Base-by-base conservation (phyloP, 2,113 vertebrate species). In the Barnardius zonarius region DNA sequence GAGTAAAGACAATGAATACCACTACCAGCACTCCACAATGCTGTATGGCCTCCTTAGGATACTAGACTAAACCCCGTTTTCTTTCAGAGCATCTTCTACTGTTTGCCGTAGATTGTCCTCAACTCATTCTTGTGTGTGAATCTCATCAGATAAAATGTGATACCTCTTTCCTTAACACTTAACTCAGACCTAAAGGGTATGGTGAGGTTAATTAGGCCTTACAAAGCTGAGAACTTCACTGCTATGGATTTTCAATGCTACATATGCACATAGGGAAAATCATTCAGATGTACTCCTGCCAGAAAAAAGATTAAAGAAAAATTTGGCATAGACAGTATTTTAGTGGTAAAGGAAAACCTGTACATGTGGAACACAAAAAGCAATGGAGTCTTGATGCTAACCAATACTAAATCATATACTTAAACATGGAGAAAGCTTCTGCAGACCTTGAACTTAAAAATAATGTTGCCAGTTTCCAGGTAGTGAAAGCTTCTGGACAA, bases 21-120 rank as follows among this genome's bases (percentile, higher is more conserved):
- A n/a, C 22, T 24, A 69, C 22, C 6, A 4, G 27, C 19, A 67
- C 19, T 17, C 13, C 28, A 37, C 0, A 0, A 20, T 87, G n/a
- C 19, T 28, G 4, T 17, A 13, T 77, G 17, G 1, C 10, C 24
- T 10, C 30, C 16, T 77, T 57, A 52, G 61, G 69, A 52, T 41
- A 48, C 12, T 9, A 54, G 16, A 46, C 28, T 54, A 69, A 92
- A 57, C 11, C 2, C 4, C 51, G 3, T 48, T 91, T 82, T 68
- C 33, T 12, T 92, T 54, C 31, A 70, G 39, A 79, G 28, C 19
- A 20, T 27, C 17, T 70, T 20, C 46, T 70, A 4, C 13, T 61
- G 31, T 33, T 85, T 84, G 68, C 4, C 13, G 6, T 17, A 69
- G 25, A 30, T 9, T 59, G 5, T 59, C 33, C 25, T 75, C 63